Evolutionary conservation across 2,797 vertebrate species (phyloP), one percentile per base, ranked within the genome.

Genomic region (Choloepus didactylus): DNA sequence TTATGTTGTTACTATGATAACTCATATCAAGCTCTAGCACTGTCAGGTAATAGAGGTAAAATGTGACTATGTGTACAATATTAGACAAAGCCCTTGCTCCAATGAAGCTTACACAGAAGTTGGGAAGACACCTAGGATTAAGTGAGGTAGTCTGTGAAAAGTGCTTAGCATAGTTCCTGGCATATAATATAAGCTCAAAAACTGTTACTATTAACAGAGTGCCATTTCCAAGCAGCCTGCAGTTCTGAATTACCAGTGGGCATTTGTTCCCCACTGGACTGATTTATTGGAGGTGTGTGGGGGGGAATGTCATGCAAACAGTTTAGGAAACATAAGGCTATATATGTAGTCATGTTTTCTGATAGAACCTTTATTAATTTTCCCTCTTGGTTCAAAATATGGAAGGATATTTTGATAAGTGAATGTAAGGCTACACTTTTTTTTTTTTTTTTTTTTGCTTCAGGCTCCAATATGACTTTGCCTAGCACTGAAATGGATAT

Each of bases 1-100:
- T 93, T 97, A 80, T 59, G 41, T 62, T 82, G 64, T 93, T 90
- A 51, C 19, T 59, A 67, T 81, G 77, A 85, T 75, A 81, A 93
- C 12, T 87, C 21, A 76, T 49, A 27, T 64, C 23, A 85, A 54
- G 49, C 0, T 5, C 11, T 87, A 25, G 3, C 9, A 72, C 70
- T 83, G 18, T 35, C 77, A 56, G 54, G 2, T 83, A 82, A 56
- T 70, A 77, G 76, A 76, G 62, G 62, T n/a, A 51, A 3, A 85
- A 16, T 60, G 64, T 27, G 16, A 76, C 11, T 77, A 7, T 18
- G 5, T 59, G 35, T 81, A 27, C 10, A 56, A 69, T 3, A 84
- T 3, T 49, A 69, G 49, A 38, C 5, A 73, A 64, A 73, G 10
- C 8, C 9, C 21, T 64, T 82, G 14, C 23, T 92, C 38, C 77